phyloP scores from a whole-genome alignment of 2,888 invertebrate species.

The Rhogogaster chlorosoma region DNA sequence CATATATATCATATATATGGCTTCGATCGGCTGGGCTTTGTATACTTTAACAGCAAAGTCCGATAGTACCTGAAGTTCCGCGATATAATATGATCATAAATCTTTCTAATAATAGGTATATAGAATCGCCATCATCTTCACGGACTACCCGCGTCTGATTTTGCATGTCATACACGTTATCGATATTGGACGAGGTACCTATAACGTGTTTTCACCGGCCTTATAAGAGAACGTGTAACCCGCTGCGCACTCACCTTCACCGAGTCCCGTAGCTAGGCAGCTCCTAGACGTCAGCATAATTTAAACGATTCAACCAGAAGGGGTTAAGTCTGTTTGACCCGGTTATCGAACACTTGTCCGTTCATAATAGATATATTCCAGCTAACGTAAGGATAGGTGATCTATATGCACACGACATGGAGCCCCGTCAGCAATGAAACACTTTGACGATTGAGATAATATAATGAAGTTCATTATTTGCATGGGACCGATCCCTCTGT shows the following conservation, averaged over 20 bases:
- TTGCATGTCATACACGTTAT: not conserved
- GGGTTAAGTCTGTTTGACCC: constrained; percentile 1
- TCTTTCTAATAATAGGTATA: not conserved
- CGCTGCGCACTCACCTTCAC: not conserved
- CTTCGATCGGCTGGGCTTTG: not conserved
- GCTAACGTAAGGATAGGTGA: not conserved
- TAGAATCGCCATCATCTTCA: not conserved
- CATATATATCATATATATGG: too few relatives aligned
- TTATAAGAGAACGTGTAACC: not conserved
- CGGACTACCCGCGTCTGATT: not conserved
- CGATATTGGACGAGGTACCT: not conserved
- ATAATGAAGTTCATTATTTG: not conserved
- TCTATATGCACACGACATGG: not conserved
- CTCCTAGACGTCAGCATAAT: constrained; percentile 20
- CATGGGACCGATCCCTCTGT: not conserved
- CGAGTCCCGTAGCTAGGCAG: not conserved
- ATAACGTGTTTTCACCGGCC: not conserved
- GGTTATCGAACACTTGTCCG: constrained; percentile 16
- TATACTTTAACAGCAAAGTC: not conserved
- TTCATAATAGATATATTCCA: not conserved
- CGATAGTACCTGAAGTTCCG: not conserved
- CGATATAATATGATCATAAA: not conserved
- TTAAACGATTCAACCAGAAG: constrained; percentile 16
- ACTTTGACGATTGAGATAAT: not conserved
- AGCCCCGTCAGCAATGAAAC: not conserved